Evolutionary conservation across 92 coral and sea anemone species (phyloP).

Genomic region (Anthopleura xanthogrammica): DNA sequence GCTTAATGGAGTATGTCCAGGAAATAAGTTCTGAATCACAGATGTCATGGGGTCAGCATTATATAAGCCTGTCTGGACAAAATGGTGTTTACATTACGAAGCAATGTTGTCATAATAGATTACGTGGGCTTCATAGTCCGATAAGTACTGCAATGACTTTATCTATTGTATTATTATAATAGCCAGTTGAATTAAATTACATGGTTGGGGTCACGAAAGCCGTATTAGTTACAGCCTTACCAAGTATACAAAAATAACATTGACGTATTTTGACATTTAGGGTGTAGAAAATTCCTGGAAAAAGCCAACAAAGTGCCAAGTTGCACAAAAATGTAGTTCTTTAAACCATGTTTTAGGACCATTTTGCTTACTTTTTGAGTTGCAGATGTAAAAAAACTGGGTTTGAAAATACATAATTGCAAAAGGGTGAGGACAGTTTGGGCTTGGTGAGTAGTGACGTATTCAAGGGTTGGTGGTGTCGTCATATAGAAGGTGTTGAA

Average conservation of each 20-base stretch:
- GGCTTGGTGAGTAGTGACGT: too few species aligned
- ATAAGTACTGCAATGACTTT: background rate
- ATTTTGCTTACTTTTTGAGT: too few species aligned
- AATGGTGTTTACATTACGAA: background rate
- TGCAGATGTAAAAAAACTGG: too few species aligned
- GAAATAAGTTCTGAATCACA: background rate
- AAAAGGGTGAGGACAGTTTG: too few species aligned
- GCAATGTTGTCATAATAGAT: background rate
- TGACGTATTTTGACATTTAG: background rate
- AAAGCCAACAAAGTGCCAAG: background rate
- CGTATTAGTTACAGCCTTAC: background rate
- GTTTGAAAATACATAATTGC: too few species aligned
- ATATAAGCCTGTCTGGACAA: background rate
- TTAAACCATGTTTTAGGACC: too few species aligned
- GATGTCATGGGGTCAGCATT: too few species aligned
- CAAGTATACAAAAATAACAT: background rate
- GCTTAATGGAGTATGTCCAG: background rate
- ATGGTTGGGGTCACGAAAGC: background rate
- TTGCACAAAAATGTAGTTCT: background rate
- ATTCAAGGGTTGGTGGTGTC: too few species aligned
- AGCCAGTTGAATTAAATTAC: background rate
- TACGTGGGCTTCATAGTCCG: background rate
- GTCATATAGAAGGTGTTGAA: too few species aligned
- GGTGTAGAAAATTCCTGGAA: background rate
- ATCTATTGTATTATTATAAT: background rate